These are phyloP conservation scores for Drosophila longiperda DNA, from an alignment of 2,888 invertebrate species.

Conservation along the genomic window DNA sequence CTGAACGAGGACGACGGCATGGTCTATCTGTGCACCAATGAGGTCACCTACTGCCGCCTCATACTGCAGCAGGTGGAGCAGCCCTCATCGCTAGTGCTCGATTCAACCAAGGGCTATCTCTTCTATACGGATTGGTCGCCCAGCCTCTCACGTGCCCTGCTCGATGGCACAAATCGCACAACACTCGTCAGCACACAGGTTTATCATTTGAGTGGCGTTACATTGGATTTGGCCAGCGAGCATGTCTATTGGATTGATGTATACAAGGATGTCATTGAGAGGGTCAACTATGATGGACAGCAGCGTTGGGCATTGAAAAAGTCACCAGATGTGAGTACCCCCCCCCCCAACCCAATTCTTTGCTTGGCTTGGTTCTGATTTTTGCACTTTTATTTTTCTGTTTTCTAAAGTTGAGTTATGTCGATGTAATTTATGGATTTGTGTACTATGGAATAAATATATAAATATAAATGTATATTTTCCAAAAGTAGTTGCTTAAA, in stretches of 20 bases:
- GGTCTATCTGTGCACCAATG: constrained; percentile 89
- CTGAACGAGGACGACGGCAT: constrained; percentile 89
- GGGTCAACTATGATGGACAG: constrained; percentile 91
- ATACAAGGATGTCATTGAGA: constrained; percentile 91
- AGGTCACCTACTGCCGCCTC: constrained; percentile 89
- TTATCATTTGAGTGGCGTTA: constrained; percentile 91
- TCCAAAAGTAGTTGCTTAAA: not conserved
- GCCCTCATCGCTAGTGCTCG: constrained; percentile 91
- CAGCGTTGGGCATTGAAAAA: constrained; percentile 86
- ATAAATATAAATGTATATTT: not conserved
- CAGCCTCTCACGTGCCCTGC: constrained; percentile 87
- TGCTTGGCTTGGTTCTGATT: not conserved
- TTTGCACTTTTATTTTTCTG: not conserved
- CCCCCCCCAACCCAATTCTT: not conserved
- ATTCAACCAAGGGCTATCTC: constrained; percentile 91
- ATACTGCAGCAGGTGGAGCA: constrained; percentile 89
- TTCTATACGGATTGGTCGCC: constrained; percentile 92
- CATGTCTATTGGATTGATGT: constrained; percentile 93
- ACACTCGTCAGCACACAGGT: constrained; percentile 89
- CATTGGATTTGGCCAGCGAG: constrained; percentile 89
- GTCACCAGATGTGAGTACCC: constrained; percentile 78
- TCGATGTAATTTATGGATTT: not conserved
- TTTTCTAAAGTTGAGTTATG: not conserved
- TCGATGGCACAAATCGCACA: constrained; percentile 88
- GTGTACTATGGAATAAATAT: not conserved